phyloP scores from a whole-genome alignment of 2,797 vertebrate genomes.

The Melanotaenia pygmaea region DNA sequence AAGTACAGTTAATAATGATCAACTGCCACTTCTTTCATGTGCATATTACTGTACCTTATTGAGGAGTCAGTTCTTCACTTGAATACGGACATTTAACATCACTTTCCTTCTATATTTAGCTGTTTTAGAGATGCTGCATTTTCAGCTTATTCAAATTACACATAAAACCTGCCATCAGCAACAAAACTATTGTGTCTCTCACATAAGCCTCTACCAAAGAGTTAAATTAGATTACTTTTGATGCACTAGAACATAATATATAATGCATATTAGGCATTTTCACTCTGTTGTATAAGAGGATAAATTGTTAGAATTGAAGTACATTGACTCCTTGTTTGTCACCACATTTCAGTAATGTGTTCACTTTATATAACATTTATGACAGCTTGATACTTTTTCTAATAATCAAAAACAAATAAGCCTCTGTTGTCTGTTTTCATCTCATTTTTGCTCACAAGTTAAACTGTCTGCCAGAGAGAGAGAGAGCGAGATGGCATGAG shows the following conservation, averaged over 20 bases:
- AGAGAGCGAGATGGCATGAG: conserved; percentile 41
- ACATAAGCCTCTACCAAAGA: background rate
- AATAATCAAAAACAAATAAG: conserved; percentile 40
- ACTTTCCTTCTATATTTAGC: background rate
- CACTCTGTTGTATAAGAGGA: background rate
- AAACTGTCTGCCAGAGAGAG: conserved; percentile 16
- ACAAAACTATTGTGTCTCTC: background rate
- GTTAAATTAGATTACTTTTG: background rate
- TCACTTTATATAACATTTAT: conserved; percentile 22
- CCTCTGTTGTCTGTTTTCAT: conserved; percentile 8
- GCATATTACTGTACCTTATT: too few relatives aligned
- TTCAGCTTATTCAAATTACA: background rate
- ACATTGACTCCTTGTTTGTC: background rate
- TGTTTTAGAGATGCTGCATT: background rate
- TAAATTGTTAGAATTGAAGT: background rate
- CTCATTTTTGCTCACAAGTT: conserved; percentile 16
- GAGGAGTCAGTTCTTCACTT: background rate
- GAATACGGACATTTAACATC: background rate
- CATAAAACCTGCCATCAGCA: background rate
- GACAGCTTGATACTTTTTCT: conserved; percentile 14
- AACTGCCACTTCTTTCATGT: too few relatives aligned
- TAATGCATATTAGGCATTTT: background rate
- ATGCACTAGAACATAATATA: too few relatives aligned
- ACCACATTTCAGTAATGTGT: background rate
- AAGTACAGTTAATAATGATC: too few relatives aligned